These are phyloP conservation scores for Melanostigma gelatinosum DNA, from an alignment of 2,113 vertebrate species.

Conservation along the genomic window DNA sequence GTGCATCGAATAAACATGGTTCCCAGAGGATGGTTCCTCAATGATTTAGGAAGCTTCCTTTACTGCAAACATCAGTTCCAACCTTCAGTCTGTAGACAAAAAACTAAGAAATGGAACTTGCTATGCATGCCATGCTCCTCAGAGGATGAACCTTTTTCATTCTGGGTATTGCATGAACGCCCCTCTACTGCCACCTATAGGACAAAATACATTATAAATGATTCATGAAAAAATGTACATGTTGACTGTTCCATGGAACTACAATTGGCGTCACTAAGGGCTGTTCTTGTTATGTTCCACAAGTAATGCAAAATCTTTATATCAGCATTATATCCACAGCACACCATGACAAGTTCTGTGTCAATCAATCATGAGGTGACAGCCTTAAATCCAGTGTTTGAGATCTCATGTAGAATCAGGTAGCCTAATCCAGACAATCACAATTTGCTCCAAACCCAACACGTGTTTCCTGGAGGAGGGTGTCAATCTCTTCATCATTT, in stretches of 20 bases:
- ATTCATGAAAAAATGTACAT: neutral
- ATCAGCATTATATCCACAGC: neutral
- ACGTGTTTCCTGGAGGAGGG: constrained; percentile 46
- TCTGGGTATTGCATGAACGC: neutral
- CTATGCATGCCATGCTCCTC: no score
- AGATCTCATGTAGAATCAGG: neutral
- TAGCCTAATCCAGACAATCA: neutral
- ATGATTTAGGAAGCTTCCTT: no score
- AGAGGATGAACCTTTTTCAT: neutral
- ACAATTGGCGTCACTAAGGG: neutral
- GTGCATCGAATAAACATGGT: neutral
- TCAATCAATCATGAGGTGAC: neutral
- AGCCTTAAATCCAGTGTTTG: neutral
- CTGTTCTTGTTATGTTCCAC: neutral
- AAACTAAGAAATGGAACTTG: no score
- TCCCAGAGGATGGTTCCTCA: neutral
- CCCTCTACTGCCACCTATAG: neutral
- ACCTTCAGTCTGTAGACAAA: no score
- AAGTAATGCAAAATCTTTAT: neutral
- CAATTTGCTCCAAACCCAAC: constrained; percentile 8
- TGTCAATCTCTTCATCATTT: constrained; percentile 54
- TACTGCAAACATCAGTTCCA: no score
- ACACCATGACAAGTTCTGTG: neutral
- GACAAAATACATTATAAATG: neutral
- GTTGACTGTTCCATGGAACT: neutral